Conservation (phyloP, 2,113 vertebrate species). For the Hymenochirus boettgeri region DNA sequence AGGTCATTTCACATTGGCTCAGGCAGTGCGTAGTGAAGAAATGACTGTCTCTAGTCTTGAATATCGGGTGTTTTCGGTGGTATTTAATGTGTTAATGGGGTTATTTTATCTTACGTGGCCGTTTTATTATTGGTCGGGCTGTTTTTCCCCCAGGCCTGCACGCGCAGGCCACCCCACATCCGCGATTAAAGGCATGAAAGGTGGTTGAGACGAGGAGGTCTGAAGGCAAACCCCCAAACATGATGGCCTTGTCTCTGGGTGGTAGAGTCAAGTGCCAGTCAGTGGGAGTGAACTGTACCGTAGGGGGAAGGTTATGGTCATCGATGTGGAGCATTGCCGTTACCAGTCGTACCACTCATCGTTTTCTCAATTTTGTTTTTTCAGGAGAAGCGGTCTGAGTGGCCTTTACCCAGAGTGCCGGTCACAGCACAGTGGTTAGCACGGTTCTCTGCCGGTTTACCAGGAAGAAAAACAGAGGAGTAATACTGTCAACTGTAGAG, state of each 20-base stretch:
- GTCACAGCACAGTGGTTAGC: conserved; percentile 71
- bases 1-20: too few species aligned
- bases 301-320: neutral
- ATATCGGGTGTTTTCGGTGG: too few species aligned
- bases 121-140: neutral
- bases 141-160: conserved; percentile 72
- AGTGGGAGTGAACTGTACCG: neutral
- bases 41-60: too few species aligned
- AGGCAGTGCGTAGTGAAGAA: too few species aligned
- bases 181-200: conserved; percentile 92
- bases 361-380: neutral
- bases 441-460: conserved; percentile 63
- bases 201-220: conserved; percentile 81
- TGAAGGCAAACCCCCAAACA: conserved; percentile 61
- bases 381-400: conserved; percentile 83
- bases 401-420: conserved; percentile 73
- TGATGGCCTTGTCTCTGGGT: conserved; percentile 39
- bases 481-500: conserved; percentile 31
- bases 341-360: neutral
- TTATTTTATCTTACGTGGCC: too few species aligned
- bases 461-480: conserved; percentile 28
- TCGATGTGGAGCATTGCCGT: neutral
- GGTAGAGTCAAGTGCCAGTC: conserved; percentile 58
- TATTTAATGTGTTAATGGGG: too few species aligned
- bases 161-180: conserved; percentile 90